Evolutionary conservation across 1,140 invertebrate species (phyloP), one percentile per base, ranked within the genome.

Genomic region (Drosophila azteca): DNA sequence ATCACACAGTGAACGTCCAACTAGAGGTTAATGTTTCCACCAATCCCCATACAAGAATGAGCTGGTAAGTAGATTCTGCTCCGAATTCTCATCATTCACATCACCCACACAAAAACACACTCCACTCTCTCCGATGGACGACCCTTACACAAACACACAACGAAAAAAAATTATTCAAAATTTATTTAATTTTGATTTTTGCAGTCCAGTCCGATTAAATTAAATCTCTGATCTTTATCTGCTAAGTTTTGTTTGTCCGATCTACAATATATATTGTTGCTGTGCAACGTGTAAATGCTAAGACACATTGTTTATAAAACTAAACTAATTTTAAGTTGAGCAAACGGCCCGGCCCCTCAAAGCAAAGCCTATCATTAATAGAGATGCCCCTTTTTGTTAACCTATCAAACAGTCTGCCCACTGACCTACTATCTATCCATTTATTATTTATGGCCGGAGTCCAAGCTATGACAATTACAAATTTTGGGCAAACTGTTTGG

Each of bases 181-280:
- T 26, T 51, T 58, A 31, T 53, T 61, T 54, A 31, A 41, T 57
- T 46, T 51, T 45, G 35, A 52, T 73, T 70, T 77, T 87, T 88
- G 35, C 82, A 87, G 84, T 87, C 58, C 79, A 79, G 83, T 87
- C 83, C 71, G 75, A 85, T 77, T 13, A 39, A 11, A 85, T 77
- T 13, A 39, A 11, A 11, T 39, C 53, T 61, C 45, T 62, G 58
- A 55, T 74, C 64, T 77, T 61, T 68, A 88, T 68, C 55, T 76
- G 71, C 73, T 74, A 85, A 84, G 81, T 77, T 85, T 39, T 82
- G 79, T 83, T 83, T 87, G 83, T 87, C 83, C 83, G 83, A 87
- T 87, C 59, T 78, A 22, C 49, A 72, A 72, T 60, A 65, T 61
- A 17, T 57, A 84, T 84, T 77, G 83, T 85, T 85, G 82, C 82